A percentile compares a stretch with the other conserved stretches of the same genome.
Conservation (phyloP, 2,888 invertebrate genomes). For the Diaphora mendica region DNA sequence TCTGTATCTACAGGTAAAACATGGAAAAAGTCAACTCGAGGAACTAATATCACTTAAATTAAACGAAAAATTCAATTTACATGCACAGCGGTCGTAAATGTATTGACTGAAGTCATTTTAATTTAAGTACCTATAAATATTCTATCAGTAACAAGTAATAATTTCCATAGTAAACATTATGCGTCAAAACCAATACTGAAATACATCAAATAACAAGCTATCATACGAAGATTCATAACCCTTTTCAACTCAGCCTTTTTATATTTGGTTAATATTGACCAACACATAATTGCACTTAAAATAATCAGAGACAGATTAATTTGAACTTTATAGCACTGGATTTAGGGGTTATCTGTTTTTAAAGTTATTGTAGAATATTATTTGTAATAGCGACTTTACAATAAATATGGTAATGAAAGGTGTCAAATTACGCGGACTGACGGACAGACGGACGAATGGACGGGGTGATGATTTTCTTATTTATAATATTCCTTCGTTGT, state of each 20-base stretch:
- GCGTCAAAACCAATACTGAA: conserved; percentile 54
- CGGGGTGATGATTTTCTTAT: conserved; percentile 78
- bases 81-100: not conserved
- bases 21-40: not conserved
- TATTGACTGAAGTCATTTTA: not conserved
- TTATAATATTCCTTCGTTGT: conserved; percentile 55
- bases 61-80: not conserved
- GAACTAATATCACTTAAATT: not conserved
- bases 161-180: conserved; percentile 44
- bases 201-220: conserved; percentile 54
- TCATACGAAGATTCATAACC: conserved; percentile 53
- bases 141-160: conserved; percentile 41
- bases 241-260: conserved; percentile 59
- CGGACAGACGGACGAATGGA: conserved; percentile 72
- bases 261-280: conserved; percentile 65
- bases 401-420: conserved; percentile 86
- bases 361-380: conserved; percentile 8
- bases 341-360: conserved; percentile 5
- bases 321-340: conserved; percentile 31
- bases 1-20: too few relatives aligned
- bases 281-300: conserved; percentile 19
- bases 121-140: conserved; percentile 21
- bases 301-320: conserved; percentile 22
- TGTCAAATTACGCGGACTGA: conserved; percentile 82
- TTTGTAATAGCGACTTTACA: conserved; percentile 61